Evolutionary conservation across 2,888 invertebrate species (phyloP).

Genomic region (Latheticus oryzae): DNA sequence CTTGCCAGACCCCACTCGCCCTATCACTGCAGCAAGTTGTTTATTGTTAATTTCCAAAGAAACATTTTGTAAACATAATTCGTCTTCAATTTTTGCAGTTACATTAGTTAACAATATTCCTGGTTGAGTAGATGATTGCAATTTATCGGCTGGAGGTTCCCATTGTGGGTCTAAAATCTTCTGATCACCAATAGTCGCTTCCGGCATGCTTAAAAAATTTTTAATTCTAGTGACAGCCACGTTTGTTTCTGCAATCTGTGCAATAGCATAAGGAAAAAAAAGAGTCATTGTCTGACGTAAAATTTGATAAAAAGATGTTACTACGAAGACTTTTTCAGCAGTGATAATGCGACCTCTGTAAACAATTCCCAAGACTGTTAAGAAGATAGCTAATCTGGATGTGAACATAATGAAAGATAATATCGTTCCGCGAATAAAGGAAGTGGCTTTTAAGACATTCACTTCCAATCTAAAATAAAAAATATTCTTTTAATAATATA

Average conservation of each 20-base stretch:
- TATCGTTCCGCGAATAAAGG: slow-evolving; percentile 74
- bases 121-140: not conserved
- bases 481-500: no score
- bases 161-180: slow-evolving; percentile 52
- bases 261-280: slow-evolving; percentile 73
- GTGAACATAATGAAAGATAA: slow-evolving; percentile 80
- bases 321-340: slow-evolving; percentile 67
- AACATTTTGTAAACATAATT: slow-evolving; percentile 65
- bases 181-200: slow-evolving; percentile 58
- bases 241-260: slow-evolving; percentile 69
- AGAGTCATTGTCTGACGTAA: slow-evolving; percentile 72
- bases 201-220: slow-evolving; percentile 55
- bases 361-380: slow-evolving; percentile 72
- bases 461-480: slow-evolving; percentile 66
- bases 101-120: slow-evolving; percentile 45
- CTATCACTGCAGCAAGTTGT: slow-evolving; percentile 70
- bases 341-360: slow-evolving; percentile 65
- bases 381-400: slow-evolving; percentile 77
- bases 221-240: slow-evolving; percentile 68
- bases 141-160: not conserved
- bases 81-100: slow-evolving; percentile 53
- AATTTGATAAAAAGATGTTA: slow-evolving; percentile 73
- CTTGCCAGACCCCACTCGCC: slow-evolving; percentile 78
- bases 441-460: slow-evolving; percentile 69
- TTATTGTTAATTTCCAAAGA: slow-evolving; percentile 64